phyloP scores from a whole-genome alignment of 2,113 vertebrate genomes.

The Corvus cornix region DNA sequence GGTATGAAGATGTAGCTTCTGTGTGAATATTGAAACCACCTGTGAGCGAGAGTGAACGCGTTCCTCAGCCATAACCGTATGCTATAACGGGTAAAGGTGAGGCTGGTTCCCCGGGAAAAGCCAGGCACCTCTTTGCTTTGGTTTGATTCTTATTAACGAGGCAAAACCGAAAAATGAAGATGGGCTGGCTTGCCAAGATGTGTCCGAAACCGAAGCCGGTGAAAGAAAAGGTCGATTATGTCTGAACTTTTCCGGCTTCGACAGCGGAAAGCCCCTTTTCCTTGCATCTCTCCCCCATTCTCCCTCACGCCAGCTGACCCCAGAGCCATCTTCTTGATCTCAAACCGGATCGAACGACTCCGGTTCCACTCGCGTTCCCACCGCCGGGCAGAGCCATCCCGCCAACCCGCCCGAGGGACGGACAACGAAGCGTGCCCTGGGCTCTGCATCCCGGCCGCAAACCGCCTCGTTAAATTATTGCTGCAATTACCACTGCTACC shows the following conservation, averaged over 20 bases:
- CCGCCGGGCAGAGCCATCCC: neutral
- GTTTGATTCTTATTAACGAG: neutral
- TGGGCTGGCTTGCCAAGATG: neutral
- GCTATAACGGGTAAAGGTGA: neutral
- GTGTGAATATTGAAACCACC: neutral
- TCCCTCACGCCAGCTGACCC: neutral
- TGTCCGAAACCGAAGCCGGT: neutral
- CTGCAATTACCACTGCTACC: neutral
- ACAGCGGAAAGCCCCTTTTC: neutral
- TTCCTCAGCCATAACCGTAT: neutral
- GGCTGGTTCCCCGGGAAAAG: neutral
- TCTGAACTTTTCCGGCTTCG: neutral
- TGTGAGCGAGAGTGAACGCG: neutral
- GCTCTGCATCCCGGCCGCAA: neutral
- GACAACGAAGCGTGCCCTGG: neutral
- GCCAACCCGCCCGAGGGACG: neutral
- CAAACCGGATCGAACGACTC: neutral
- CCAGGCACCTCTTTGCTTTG: neutral
- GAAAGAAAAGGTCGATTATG: neutral
- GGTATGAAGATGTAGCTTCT: neutral
- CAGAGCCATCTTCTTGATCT: neutral
- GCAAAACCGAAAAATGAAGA: neutral
- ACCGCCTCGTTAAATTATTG: neutral
- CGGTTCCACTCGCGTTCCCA: neutral
- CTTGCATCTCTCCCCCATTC: rapidly evolving